Evolutionary conservation across 2,113 vertebrate genomes (phyloP), one percentile per base, ranked within the genome.

Genomic region (Coracopsis vasa): DNA sequence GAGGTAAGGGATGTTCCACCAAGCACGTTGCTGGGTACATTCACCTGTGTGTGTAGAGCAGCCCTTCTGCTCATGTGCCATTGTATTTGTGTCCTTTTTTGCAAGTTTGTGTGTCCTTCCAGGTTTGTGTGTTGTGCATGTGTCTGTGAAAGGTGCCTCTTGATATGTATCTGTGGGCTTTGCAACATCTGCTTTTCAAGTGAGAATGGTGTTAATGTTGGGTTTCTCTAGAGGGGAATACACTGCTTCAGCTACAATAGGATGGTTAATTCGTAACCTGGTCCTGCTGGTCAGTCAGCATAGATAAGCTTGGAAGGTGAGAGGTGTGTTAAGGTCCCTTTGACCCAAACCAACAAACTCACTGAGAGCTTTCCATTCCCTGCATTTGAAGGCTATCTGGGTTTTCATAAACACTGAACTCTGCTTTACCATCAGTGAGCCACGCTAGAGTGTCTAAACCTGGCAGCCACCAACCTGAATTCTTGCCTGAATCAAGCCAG

Each of bases 221-320:
- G 45, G 4, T 94, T 81, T 94, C 72, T 72, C 39, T 41, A 28
- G 39, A 80, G 80, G 53, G 65, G 78, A 86, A 51, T 67, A 51
- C 50, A 3, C 29, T 65, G 56, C 44, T 61, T 78, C 47, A 47
- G 86, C 80, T 81, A 79, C 80, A 72, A 79, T 84, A 33, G 86
- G 80, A 65, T 14, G 47, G 92, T 96, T 96, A 94, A 95, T 97
- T 75, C 28, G 5, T 88, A 96, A 96, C 87, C 65, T 47, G 51
- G 41, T 47, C 60, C 79, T 92, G 42, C 54, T 74, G 80, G 45
- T 69, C 13, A 61, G 13, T 29, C 24, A 65, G 47, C 41, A 48
- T 6, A 90, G 95, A 92, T 88, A 95, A 90, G 44, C 35, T 41
- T 61, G 17, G 54, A 78, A 87, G 65, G 27, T 64, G 24, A 70